Percentiles rank a stretch among this genome's conserved stretches.
Evolutionary conservation across 2,113 vertebrate species (phyloP).

Genomic region (Haemorhous mexicanus): DNA sequence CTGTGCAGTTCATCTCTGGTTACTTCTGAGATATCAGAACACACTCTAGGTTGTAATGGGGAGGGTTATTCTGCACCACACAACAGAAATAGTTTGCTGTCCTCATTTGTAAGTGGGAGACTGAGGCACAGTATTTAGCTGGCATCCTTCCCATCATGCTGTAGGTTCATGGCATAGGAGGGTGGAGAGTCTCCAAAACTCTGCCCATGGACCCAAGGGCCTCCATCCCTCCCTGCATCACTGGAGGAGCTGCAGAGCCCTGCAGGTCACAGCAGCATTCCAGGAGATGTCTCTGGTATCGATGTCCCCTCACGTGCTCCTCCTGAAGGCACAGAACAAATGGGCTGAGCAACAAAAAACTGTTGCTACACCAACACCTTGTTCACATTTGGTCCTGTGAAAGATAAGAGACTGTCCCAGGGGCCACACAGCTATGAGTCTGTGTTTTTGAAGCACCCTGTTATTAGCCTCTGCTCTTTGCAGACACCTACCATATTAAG

Average conservation of each 20-base stretch:
- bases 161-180: neutral
- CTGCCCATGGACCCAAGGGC: neutral
- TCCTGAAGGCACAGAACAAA: neutral
- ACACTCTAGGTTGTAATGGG: neutral
- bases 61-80: neutral
- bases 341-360: neutral
- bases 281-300: fast-evolving
- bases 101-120: neutral
- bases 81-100: neutral
- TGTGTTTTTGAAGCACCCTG: neutral
- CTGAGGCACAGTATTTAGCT: neutral
- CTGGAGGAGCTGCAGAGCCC: neutral
- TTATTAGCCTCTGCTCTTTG: neutral
- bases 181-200: neutral
- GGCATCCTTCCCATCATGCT: fast-evolving
- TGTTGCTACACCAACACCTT: neutral
- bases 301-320: neutral
- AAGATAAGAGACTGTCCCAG: neutral
- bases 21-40: neutral
- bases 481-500: neutral
- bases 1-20: neutral
- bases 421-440: neutral
- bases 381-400: neutral
- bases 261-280: neutral
- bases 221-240: neutral